Evolutionary conservation across 2,113 vertebrate species (phyloP), one percentile per base, ranked within the genome.

Genomic region (Pygoscelis antarcticus): DNA sequence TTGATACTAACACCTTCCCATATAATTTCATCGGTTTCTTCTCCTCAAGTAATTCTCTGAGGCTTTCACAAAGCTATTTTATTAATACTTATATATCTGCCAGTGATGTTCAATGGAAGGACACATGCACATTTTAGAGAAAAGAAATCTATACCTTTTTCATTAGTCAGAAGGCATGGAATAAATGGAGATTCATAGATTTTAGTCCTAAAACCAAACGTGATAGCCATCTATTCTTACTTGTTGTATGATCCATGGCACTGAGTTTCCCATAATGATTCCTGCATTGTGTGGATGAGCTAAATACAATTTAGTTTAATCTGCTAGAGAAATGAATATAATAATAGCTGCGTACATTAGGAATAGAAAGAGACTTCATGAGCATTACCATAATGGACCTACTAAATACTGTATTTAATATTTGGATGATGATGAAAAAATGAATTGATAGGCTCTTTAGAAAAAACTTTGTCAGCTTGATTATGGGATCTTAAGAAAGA

Each of bases 291-390:
- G n/a, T 60, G 25, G 9, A 87, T 75, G 89, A 75, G 46, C 11
- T 68, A 94, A 97, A 95, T 58, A 74, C 10, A 82, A 34, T 80
- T 85, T 70, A 79, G n/a, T 54, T 91, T 83, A 83, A 96, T 89
- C 36, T 90, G 30, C 27, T 81, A 52, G 54, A 84, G 51, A 84
- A 95, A 92, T 89, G 14, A 89, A 42, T 92, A 36, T 83, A 87
- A 60, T 68, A 75, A 57, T 61, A 83, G 10, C 51, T 91, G 32
- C 0, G 0, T 76, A 90, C 13, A 49, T 4, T 62, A 77, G 55
- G 47, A 75, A 92, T 21, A 71, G 74, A 83, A 65, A 80, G 46
- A 91, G 19, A n/a, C 14, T 78, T 96, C 32, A 58, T 15, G 13
- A 71, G 5, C n/a, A 57, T 83, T 89, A 91, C 32, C 23, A 60